Base-by-base conservation (phyloP, 1,140 invertebrate species). In the Drosophila sp. region DNA sequence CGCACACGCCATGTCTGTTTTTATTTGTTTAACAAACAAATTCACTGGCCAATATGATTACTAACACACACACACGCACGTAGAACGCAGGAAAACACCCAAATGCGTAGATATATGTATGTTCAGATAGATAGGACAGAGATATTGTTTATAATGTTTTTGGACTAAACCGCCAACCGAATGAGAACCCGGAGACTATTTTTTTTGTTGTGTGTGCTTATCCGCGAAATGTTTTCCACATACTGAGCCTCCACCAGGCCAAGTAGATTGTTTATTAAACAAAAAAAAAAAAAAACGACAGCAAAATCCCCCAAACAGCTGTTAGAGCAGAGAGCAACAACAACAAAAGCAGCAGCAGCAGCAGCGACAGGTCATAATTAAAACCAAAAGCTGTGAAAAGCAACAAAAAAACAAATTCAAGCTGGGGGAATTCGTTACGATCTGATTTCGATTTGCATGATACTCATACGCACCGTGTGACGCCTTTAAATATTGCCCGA, bases 381-480 rank as follows among this genome's bases (percentile, higher is more conserved):
- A 79, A 69, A 63, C 32, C 62, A 79, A 79, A 72, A 73, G 41
- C 55, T 70, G 65, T 67, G 66, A 80, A 67, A 62, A 76, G 32
- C 57, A 68, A 64, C 72, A 33, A 66, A 8, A 8, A 6, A 23
- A 23, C 40, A 50, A 47, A 44, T 29, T 10, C n/a, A 62, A 74
- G 76, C 77, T 38, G 32, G 17, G 17, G 76, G 69, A 47, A 86
- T 86, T 86, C 72, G 82, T 71, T 87, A 87, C 83, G 84, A 87
- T 89, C 84, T 90, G 73, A 87, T 87, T 90, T 90, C 72, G 33
- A 70, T 89, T 89, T 77, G 73, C 83, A 89, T 87, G 76, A 83
- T 87, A 69, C 79, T 82, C 80, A 87, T 87, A 75, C 63, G 54
- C 57, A 60, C 66, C 70, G 72, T 76, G 69, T 79, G 76, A 50